phyloP scores from a whole-genome alignment of 2,797 vertebrate genomes.

The Muscicapa comitata region DNA sequence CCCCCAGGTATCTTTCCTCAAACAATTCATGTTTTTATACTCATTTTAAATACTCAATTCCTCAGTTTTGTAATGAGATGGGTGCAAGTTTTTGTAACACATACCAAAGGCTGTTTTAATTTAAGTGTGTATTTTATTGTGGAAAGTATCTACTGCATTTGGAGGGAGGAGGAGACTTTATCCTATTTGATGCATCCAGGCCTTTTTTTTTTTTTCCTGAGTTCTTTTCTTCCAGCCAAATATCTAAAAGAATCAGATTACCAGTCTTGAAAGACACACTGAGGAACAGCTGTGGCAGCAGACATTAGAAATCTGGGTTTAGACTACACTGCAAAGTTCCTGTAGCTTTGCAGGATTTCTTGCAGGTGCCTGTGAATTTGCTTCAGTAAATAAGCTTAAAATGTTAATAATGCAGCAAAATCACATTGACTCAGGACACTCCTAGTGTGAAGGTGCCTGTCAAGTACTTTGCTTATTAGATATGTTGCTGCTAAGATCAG shows the following conservation, averaged over 20 bases:
- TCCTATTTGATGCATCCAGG: not conserved
- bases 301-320: not conserved
- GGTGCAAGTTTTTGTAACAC: not conserved
- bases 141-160: not conserved
- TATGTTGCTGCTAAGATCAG: not conserved
- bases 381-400: not conserved
- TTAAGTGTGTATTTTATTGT: not conserved
- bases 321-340: too few relatives aligned
- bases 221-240: not conserved
- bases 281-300: not conserved
- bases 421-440: not conserved
- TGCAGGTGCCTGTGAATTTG: not conserved
- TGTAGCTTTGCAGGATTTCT: too few relatives aligned
- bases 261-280: not conserved
- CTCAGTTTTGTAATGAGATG: not conserved
- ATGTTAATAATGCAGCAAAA: not conserved
- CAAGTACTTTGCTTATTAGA: not conserved
- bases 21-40: not conserved
- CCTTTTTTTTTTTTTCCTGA: not conserved
- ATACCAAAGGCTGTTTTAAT: not conserved
- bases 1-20: not conserved
- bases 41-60: not conserved
- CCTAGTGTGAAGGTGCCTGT: not conserved
- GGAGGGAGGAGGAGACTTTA: not conserved
- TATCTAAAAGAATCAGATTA: not conserved